Evolutionary conservation across 1,140 invertebrate species (phyloP), one percentile per base, ranked within the genome.

Genomic region (Copidosoma floridanum): DNA sequence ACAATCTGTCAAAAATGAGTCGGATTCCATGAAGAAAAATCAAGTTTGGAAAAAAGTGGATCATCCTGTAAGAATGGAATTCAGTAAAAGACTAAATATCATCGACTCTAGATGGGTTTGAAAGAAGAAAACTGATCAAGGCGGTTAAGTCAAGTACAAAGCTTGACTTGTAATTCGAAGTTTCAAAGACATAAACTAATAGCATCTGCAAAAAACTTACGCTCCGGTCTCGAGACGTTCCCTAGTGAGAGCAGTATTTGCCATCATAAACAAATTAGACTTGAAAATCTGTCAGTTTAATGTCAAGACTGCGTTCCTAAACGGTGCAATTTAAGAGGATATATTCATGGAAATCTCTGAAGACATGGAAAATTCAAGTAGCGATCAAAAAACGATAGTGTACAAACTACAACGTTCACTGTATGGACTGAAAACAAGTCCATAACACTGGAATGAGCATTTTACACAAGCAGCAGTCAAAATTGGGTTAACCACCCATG

Each of bases 231-330:
- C 64, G 1, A 47, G 65, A 54, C 16, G 54, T 20, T 7, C 48
- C 6, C 21, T 82, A 60, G 69, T 70, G 8, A 48, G 65, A 65
- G 32, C 43, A 10, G 20, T 52, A 3, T 12, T 63, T n/a, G 47
- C 40, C 8, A 57, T 57, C 3, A 54, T 43, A 3, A 63, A 57
- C n/a, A 57, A 57, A 52, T 53, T 48, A 24, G 56, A 66, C 20
- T 58, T 68, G 23, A 11, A 69, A 8, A 48, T 74, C 3, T 18
- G 51, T 2, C 75, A 78, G 52, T 64, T 79, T 43, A 81, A 81
- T 67, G 72, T 78, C 3, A 66, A 68, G 55, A 72, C 77, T 41
- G 75, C 77, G 18, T 81, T 77, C 60, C 53, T 75, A 44, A 70
- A 80, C 67, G 71, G 70, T 48, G 54, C 61, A 7, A 43, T 78